Conservation (phyloP, 92 coral and sea anemone genomes). For the Epizoanthus stellaris region DNA sequence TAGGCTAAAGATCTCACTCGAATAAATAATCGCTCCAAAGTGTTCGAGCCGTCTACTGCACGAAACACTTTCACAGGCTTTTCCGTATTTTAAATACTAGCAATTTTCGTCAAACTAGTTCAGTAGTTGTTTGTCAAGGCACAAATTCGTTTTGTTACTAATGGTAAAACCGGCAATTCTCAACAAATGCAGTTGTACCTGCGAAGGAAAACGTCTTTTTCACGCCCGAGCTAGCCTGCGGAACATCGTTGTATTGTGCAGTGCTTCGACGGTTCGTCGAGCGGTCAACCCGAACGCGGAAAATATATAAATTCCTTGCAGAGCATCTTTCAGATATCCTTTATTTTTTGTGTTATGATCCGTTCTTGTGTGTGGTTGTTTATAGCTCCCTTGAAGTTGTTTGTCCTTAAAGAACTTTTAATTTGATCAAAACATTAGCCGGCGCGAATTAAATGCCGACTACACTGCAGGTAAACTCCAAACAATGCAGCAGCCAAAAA, state of each 20-base stretch:
- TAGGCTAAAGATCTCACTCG: not conserved
- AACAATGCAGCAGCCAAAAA: too few relatives aligned
- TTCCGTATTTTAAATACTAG: not conserved
- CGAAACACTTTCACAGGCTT: not conserved
- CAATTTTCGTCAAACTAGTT: too few relatives aligned
- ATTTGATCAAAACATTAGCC: not conserved
- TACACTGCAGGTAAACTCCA: too few relatives aligned
- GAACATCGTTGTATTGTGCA: not conserved
- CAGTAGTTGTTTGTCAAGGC: not conserved
- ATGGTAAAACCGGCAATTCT: not conserved
- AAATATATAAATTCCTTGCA: not conserved
- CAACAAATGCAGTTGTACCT: not conserved
- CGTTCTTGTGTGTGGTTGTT: not conserved
- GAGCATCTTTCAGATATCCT: not conserved
- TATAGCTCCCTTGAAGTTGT: too few relatives aligned
- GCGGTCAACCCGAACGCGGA: not conserved
- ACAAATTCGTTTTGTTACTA: not conserved
- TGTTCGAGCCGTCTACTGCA: not conserved
- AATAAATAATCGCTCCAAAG: not conserved
- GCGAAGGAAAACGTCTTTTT: not conserved
- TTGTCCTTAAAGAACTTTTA: not conserved
- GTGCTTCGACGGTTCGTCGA: not conserved
- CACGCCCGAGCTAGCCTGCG: not conserved
- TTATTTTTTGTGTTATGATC: not conserved
- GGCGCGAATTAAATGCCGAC: not conserved